phyloP scores from a whole-genome alignment of 2,113 vertebrate genomes.

The Emydura subglobosa region DNA sequence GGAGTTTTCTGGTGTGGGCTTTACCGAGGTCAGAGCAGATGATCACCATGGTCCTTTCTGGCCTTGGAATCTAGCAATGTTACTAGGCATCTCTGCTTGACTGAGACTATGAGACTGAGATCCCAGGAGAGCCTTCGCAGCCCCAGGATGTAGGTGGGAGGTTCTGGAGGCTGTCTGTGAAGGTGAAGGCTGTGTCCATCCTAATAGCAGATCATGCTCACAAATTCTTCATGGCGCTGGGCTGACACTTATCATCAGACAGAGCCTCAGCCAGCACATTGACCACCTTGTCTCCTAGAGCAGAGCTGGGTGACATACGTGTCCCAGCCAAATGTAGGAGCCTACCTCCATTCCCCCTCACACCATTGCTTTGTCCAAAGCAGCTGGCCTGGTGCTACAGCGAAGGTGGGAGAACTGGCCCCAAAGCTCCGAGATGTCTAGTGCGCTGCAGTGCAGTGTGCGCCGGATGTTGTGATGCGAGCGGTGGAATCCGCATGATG shows the following conservation, averaged over 20 bases:
- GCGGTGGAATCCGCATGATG: too few species aligned
- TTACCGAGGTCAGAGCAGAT: not conserved
- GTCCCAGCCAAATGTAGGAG: not conserved
- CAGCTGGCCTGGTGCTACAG: not conserved
- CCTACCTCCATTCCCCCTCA: too few species aligned
- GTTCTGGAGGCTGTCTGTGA: not conserved
- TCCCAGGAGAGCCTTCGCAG: not conserved
- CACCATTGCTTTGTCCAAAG: not conserved
- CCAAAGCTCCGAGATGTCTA: fast-evolving
- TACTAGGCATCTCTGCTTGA: not conserved
- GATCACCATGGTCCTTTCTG: not conserved
- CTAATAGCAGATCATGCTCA: not conserved
- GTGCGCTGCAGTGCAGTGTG: too few species aligned
- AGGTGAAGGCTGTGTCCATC: not conserved
- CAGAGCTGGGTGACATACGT: conserved; percentile 35
- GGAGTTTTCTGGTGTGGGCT: not conserved
- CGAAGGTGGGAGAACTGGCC: not conserved
- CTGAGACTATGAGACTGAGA: not conserved
- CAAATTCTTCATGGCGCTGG: not conserved
- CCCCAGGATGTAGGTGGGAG: not conserved
- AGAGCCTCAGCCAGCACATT: conserved; percentile 13
- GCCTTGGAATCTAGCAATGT: not conserved
- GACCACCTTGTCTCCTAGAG: not conserved
- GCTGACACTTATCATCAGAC: not conserved
- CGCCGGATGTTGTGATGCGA: too few species aligned